Evolutionary conservation across 2,797 vertebrate genomes (phyloP), one percentile per base, ranked within the genome.

Genomic region (Hydrocynus forskahlii): DNA sequence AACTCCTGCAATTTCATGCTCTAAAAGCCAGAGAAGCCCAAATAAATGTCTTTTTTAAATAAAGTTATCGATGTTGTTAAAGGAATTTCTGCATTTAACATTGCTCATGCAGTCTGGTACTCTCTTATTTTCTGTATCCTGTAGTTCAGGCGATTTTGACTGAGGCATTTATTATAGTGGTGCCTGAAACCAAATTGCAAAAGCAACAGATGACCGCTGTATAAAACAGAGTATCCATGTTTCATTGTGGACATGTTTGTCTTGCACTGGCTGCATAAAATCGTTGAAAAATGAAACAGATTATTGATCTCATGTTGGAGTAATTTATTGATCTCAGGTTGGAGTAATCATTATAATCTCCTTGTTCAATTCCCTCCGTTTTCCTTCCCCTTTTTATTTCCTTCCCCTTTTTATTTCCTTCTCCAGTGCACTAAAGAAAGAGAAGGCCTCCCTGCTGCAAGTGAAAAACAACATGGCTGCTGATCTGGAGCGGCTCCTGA

Each of bases 381-480:
- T 29, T 29, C 3, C 29, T 29, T 29, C 29, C 29, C 9, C 43
- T 43, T 43, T 43, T 43, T 50, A 9, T 50, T 12, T 45, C 43
- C 43, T 10, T n/a, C 64, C 14, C 5, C 43, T 43, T 43, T 43
- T 43, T 50, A 9, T 50, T 12, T 45, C 43, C 43, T 10, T n/a
- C 64, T 9, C 5, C 91, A 99, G 98, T 89, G 92, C 94, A 71
- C 92, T 98, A 90, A 96, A 93, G 92, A 98, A 96, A 93, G 98
- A 99, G 87, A 96, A 95, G 75, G 90, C 92, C 17, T 85, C 94
- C 84, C 92, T 99, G 83, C 93, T 96, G 78, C 95, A 96, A 86
- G 93, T 95, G 92, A 99, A 97, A 92, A 97, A 99, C 93, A 97
- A 96, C 91, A 98, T 99, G 98, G 95, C 97, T 0, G 93, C 96